Evolutionary conservation across 2,113 vertebrate genomes (phyloP), one percentile per base, ranked within the genome.

Genomic region (Tringa solitaria): DNA sequence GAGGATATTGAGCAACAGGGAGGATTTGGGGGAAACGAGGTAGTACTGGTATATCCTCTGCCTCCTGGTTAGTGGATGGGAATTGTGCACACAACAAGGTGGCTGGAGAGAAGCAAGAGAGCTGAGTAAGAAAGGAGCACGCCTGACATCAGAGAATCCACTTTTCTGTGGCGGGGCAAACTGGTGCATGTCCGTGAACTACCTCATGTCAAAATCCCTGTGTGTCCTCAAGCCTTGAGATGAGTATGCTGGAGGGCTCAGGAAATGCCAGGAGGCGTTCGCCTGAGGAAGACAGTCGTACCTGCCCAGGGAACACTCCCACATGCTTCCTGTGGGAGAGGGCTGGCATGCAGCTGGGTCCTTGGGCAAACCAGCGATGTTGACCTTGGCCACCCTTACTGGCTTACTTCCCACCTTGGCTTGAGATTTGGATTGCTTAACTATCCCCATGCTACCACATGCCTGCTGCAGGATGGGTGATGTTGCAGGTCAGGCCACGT

Each of bases 311-410:
- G 37, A 27, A 27, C 16, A 57, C 41, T 84, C 87, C 72, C 37
- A 30, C 6, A 0, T 19, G 17, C 76, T 67, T 21, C n/a, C 33
- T 75, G 14, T 59, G 60, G 51, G 68, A 54, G 73, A 78, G 32
- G 7, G 27, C 14, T 89, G 33, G 32, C 28, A 41, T 30, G 18
- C 60, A 77, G 22, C 54, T 74, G 22, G 50, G 63, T 39, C 45
- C 63, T 37, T 54, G 50, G 80, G 32, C 20, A 63, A 59, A 12
- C 5, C n/a, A 46, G 60, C 4, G 6, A 12, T 63, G 30, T 51
- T 87, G 77, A 87, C 63, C 60, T 95, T 87, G 73, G 84, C 80
- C 61, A 68, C 35, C 11, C 12, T 57, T 68, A 33, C 87, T 94
- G 81, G 64, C 39, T 95, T 56, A 26, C 27, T 64, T 91, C 81